phyloP scores from a whole-genome alignment of 1,140 invertebrate genomes.

The silkworm (Bombyx mori) region ASM3026992v2 NC_085117.1:4476501-4477000 shows the following conservation, averaged over 20 bases:
- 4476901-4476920: too few relatives aligned
- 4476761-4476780: slow-evolving; percentile 35
- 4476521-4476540: neutral
- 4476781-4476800: slow-evolving; percentile 36
- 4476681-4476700: slow-evolving; percentile 42
- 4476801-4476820: too few relatives aligned
- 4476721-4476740: slow-evolving; percentile 28
- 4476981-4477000: too few relatives aligned
- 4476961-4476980: too few relatives aligned
- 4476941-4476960: too few relatives aligned
- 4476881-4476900: slow-evolving; percentile 6
- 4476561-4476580: slow-evolving; percentile 5
- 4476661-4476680: slow-evolving; percentile 35
- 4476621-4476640: slow-evolving; percentile 31
- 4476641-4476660: slow-evolving; percentile 34
- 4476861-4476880: slow-evolving; percentile 13
- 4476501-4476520: slow-evolving; percentile 6
- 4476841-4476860: slow-evolving; percentile 18
- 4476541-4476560: slow-evolving; percentile 5
- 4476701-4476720: slow-evolving; percentile 22
- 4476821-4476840: slow-evolving; percentile 18
- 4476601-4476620: slow-evolving; percentile 11
- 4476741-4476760: slow-evolving; percentile 27
- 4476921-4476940: too few relatives aligned
- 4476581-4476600: slow-evolving; percentile 10